Conservation (phyloP, 2,113 vertebrate genomes). For the Anarrhichthys ocellatus region DNA sequence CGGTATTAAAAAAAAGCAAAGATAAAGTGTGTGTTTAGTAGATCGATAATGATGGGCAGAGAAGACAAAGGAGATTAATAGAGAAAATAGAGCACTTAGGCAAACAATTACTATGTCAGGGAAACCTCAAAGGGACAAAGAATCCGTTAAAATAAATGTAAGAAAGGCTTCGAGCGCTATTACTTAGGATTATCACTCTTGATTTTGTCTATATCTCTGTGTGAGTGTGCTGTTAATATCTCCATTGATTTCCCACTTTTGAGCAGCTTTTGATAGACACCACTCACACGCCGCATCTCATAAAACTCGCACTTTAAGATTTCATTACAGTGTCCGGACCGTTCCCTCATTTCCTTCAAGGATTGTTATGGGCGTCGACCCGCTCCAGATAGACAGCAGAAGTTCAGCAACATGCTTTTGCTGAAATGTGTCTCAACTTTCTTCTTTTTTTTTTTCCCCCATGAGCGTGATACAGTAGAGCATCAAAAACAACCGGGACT, state of each 20-base stretch:
- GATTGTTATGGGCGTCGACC: slow-evolving; percentile 60
- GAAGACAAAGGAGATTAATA: slow-evolving; percentile 75
- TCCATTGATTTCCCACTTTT: slow-evolving; percentile 61
- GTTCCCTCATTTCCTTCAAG: slow-evolving; percentile 58
- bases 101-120: slow-evolving; percentile 72
- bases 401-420: slow-evolving; percentile 42
- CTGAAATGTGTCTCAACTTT: slow-evolving; percentile 53
- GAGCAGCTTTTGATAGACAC: slow-evolving; percentile 71
- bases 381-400: slow-evolving; percentile 24
- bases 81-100: slow-evolving; percentile 71
- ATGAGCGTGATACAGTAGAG: slow-evolving; percentile 47
- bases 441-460: slow-evolving; percentile 5
- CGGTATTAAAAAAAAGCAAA: slow-evolving; percentile 66
- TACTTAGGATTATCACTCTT: slow-evolving; percentile 71
- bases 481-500: slow-evolving; percentile 70
- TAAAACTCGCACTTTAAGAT: slow-evolving; percentile 52
- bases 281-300: slow-evolving; percentile 40
- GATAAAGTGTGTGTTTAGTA: slow-evolving; percentile 71
- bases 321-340: slow-evolving; percentile 51
- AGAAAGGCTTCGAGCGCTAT: slow-evolving; percentile 52
- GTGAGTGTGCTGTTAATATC: slow-evolving; percentile 63
- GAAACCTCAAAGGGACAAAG: slow-evolving; percentile 53
- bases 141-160: slow-evolving; percentile 64
- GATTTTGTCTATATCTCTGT: slow-evolving; percentile 63
- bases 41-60: slow-evolving; percentile 76